phyloP scores from a whole-genome alignment of 2,888 invertebrate species.

The Epinotia brunnichana region DNA sequence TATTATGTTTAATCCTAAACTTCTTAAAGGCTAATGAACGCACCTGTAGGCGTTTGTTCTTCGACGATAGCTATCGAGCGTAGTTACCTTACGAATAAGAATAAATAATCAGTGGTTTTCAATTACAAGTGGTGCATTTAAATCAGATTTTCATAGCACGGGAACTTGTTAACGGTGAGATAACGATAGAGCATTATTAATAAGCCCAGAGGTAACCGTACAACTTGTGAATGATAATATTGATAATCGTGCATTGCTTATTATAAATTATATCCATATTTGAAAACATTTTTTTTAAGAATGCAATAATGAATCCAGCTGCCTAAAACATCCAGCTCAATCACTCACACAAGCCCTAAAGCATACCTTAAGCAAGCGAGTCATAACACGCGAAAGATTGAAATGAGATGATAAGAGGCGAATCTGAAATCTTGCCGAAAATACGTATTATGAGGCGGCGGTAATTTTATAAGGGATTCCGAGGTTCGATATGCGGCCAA shows the following conservation, averaged over 20 bases:
- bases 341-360: constrained; percentile 66
- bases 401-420: constrained; percentile 77
- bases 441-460: constrained; percentile 74
- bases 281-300: constrained; percentile 45
- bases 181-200: constrained; percentile 51
- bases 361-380: constrained; percentile 66
- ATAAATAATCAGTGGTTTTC: constrained; percentile 58
- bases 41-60: constrained; percentile 37
- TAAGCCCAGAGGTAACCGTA: constrained; percentile 50
- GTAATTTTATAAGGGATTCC: constrained; percentile 81
- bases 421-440: constrained; percentile 82
- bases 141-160: constrained; percentile 56
- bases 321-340: constrained; percentile 63
- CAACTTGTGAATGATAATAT: constrained; percentile 46
- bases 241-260: constrained; percentile 47
- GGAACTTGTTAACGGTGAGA: constrained; percentile 56
- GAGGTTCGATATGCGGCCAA: constrained; percentile 77
- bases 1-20: constrained; percentile 26
- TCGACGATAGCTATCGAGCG: constrained; percentile 48
- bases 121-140: constrained; percentile 57
- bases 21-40: constrained; percentile 36
- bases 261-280: constrained; percentile 41
- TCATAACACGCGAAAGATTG: constrained; percentile 80
- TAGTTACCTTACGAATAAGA: constrained; percentile 54
- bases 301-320: constrained; percentile 57